A percentile compares a stretch with the other conserved stretches of the same genome.
These are phyloP conservation scores for Diprion similis DNA, from an alignment of 1,140 invertebrate genomes.

Conservation along the genomic window DNA sequence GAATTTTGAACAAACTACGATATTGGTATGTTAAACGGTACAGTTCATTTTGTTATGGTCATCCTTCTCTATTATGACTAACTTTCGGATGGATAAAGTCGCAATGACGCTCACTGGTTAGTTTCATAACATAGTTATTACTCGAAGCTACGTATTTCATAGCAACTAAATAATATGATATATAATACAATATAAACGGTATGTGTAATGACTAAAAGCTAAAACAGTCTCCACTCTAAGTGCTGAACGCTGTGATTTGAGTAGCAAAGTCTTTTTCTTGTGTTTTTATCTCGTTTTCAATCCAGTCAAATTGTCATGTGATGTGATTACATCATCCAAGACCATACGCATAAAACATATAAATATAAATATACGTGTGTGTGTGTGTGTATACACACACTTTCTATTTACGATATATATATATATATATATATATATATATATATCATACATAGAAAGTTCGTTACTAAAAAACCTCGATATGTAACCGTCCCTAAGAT, in stretches of 20 bases:
- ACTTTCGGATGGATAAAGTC: neutral
- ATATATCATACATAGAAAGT: neutral
- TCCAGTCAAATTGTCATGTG: neutral
- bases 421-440: no score
- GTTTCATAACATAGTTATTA: slow-evolving; percentile 8
- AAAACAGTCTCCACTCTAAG: slow-evolving; percentile 1
- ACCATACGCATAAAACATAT: neutral
- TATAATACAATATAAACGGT: neutral
- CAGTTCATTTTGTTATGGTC: neutral
- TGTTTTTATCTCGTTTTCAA: neutral
- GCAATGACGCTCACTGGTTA: neutral
- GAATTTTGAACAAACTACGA: neutral
- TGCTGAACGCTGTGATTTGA: neutral
- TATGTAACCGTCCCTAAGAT: neutral
- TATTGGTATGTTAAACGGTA: neutral
- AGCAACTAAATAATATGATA: neutral
- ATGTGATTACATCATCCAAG: neutral
- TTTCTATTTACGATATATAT: no score
- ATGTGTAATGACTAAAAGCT: neutral
- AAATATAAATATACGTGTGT: no score
- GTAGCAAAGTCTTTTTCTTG: neutral
- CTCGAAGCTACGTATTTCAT: neutral
- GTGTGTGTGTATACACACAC: no score
- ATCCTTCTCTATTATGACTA: neutral
- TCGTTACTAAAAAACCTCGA: neutral